A percentile compares a stretch with the other conserved stretches of the same genome.
These are phyloP conservation scores for Diarsia dahlii DNA, from an alignment of 2,888 invertebrate genomes.

Conservation along the genomic window DNA sequence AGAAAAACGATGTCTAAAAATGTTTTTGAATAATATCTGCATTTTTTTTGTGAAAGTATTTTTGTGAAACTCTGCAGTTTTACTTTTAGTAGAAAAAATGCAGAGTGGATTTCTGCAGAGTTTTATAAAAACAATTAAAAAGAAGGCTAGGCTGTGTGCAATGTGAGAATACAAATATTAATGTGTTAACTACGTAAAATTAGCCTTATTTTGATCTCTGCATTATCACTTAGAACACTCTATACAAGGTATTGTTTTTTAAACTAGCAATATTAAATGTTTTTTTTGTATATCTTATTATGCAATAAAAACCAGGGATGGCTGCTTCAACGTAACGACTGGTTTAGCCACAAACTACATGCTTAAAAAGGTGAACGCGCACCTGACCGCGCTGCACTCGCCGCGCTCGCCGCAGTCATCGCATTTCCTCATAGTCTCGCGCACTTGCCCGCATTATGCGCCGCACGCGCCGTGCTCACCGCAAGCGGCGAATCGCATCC, in stretches of 20 bases:
- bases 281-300: constrained; percentile 10
- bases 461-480: no score
- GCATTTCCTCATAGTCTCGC: no score
- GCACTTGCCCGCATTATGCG: no score
- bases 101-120: constrained; percentile 40
- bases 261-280: background rate
- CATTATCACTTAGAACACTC: constrained; percentile 23
- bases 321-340: no score
- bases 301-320: background rate
- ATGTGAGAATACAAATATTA: constrained; percentile 10
- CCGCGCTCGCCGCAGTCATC: no score
- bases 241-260: constrained; percentile 10
- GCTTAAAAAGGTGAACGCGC: no score
- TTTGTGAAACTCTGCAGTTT: constrained; percentile 8
- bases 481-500: no score
- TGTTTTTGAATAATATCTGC: no score
- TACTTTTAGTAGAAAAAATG: background rate
- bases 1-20: background rate
- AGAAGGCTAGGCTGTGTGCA: constrained; percentile 8
- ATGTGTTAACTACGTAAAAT: constrained; percentile 30
- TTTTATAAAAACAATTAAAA: constrained; percentile 8
- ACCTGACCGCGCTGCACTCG: no score
- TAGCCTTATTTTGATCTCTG: constrained; percentile 50
- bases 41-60: constrained; percentile 1
- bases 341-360: background rate